phyloP scores from a whole-genome alignment of 2,113 vertebrate genomes.

The Brienomyrus brachyistius region DNA sequence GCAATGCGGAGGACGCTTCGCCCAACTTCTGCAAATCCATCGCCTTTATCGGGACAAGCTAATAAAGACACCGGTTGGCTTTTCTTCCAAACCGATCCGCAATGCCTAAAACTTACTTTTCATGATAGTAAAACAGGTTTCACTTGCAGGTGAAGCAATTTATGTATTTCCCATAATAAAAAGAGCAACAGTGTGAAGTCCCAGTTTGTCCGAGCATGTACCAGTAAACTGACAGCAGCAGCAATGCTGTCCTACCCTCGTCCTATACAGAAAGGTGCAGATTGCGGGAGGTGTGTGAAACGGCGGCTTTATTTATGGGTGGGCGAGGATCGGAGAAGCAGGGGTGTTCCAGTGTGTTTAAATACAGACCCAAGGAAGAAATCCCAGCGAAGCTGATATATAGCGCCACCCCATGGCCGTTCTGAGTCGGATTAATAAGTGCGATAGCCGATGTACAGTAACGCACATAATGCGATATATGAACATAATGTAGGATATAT shows the following conservation, averaged over 20 bases:
- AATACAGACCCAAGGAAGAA: background rate
- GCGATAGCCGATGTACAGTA: background rate
- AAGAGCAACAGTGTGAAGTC: background rate
- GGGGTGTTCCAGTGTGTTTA: background rate
- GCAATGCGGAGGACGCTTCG: constrained; percentile 39
- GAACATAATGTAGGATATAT: too few relatives aligned
- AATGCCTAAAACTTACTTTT: background rate
- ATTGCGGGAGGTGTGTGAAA: background rate
- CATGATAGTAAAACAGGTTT: background rate
- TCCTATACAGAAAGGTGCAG: background rate
- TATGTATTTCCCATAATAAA: background rate
- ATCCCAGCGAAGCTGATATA: background rate
- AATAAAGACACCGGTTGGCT: background rate
- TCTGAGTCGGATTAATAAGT: background rate
- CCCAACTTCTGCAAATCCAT: constrained; percentile 33
- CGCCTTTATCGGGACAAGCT: background rate
- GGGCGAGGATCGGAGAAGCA: background rate
- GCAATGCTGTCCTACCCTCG: background rate
- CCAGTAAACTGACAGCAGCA: background rate
- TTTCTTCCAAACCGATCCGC: background rate
- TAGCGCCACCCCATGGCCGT: background rate
- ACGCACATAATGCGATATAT: background rate
- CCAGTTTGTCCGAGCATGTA: background rate
- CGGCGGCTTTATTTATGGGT: background rate
- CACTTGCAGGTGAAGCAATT: background rate